Conservation (phyloP, 2,797 vertebrate genomes). For the Gouania willdenowi region DNA sequence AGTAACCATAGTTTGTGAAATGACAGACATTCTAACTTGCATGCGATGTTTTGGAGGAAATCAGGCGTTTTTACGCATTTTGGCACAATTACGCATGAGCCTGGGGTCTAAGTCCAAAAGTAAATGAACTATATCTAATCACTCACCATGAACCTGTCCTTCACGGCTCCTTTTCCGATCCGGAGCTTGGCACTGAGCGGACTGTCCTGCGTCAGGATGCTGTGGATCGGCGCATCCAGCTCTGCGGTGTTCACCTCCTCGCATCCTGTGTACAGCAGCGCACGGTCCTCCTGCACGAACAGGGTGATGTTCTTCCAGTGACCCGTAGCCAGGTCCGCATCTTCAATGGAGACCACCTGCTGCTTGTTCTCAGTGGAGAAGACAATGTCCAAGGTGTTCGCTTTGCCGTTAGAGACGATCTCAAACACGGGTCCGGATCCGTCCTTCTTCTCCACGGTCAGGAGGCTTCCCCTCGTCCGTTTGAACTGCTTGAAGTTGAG, state of each 20-base stretch:
- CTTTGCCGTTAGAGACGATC: constrained; percentile 90
- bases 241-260: constrained; percentile 87
- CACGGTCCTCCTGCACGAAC: constrained; percentile 88
- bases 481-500: constrained; percentile 90
- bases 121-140: not conserved
- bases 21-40: too few species aligned
- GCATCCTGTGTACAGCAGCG: constrained; percentile 88
- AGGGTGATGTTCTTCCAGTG: constrained; percentile 95
- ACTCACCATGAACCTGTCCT: constrained; percentile 93
- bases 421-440: constrained; percentile 86
- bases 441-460: constrained; percentile 86
- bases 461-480: constrained; percentile 83
- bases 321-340: constrained; percentile 87
- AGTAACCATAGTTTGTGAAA: too few species aligned
- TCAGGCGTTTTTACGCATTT: constrained; percentile 17
- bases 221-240: constrained; percentile 91
- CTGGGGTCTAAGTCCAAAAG: too few species aligned
- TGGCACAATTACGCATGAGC: not conserved
- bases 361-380: constrained; percentile 86
- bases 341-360: constrained; percentile 88
- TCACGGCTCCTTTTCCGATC: constrained; percentile 90
- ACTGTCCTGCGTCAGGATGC: constrained; percentile 84
- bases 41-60: too few species aligned
- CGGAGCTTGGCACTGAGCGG: constrained; percentile 80
- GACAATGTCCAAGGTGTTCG: constrained; percentile 93